Evolutionary conservation across 2,888 invertebrate species (phyloP), one percentile per base, ranked within the genome.

Genomic region (Lapara coniferarum): DNA sequence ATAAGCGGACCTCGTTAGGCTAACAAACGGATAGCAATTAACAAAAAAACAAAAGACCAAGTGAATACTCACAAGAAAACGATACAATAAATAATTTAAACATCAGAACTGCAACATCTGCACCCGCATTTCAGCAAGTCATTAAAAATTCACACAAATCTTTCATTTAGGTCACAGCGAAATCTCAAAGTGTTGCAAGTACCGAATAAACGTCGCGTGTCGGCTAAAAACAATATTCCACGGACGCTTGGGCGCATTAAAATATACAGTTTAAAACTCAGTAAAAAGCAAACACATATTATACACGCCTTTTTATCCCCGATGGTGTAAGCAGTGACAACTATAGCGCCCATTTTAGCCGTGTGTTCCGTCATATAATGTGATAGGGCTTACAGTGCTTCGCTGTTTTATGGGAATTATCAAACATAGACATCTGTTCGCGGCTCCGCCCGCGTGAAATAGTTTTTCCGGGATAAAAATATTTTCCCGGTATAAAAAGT

Each of bases 121-220:
- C 51, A 51, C 3, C 13, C 13, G 46, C 46, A 12, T 63, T 46
- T 46, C 19, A 49, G 16, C 12, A 63, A 46, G 46, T 46, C 5
- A 5, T 55, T 13, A 52, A 52, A n/a, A n/a, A 8, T 25, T 56
- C 25, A 59, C 37, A 44, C 59, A 2, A 14, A 46, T 56, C 59
- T n/a, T 59, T 16, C 44, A 59, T 63, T 10, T 63, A 63, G 59
- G 59, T 63, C 59, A 63, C 59, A 63, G 69, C 30, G 74, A 66
- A 70, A 73, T 66, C 52, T 57, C 51, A 51, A 46, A 66, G 69
- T 51, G 63, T 51, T 66, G 37, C 53, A 67, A 66, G 53, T 69
- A 58, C 63, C 69, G 46, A 16, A 66, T 70, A 58, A 53, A 58
- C 52, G 69, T 63, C 49, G 63, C 49, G 63, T 49, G 12, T 49